Percentiles rank a stretch among this genome's conserved stretches.
These are phyloP conservation scores for Eudasyphora cyanicolor DNA, from an alignment of 2,888 invertebrate species.

Conservation along the genomic window DNA sequence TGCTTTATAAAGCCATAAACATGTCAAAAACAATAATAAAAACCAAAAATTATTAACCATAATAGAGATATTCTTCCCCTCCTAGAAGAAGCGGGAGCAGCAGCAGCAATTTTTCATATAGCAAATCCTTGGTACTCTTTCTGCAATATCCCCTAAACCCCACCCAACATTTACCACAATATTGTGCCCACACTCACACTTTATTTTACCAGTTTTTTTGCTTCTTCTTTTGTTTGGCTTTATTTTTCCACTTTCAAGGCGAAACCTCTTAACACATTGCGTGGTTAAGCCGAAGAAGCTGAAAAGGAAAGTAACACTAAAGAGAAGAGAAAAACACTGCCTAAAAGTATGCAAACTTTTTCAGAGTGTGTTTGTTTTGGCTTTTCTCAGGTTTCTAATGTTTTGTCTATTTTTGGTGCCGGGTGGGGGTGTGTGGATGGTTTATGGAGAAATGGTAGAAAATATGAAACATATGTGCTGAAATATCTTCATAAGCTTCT, in stretches of 20 bases:
- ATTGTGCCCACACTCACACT: not conserved
- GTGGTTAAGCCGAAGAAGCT: not conserved
- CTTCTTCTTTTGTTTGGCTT: not conserved
- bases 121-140: not conserved
- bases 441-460: no score
- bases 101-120: not conserved
- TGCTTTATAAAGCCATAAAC: constrained; percentile 14
- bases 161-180: not conserved
- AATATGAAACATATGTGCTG: constrained; percentile 29
- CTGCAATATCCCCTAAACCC: not conserved
- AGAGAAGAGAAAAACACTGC: constrained; percentile 29
- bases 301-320: not conserved
- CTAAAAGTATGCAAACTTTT: constrained; percentile 50
- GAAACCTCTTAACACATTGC: constrained; percentile 28
- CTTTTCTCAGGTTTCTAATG: not conserved
- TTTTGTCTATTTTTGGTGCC: not conserved
- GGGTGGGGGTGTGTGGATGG: not conserved
- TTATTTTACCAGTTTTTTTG: not conserved
- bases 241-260: constrained; percentile 22
- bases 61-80: not conserved
- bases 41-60: constrained; percentile 9
- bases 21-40: constrained; percentile 30
- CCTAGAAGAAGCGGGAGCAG: no score
- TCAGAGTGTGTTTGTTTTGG: constrained; percentile 3
- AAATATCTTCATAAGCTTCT: constrained; percentile 24